Evolutionary conservation across 2,888 invertebrate genomes (phyloP), one percentile per base, ranked within the genome.

Genomic region (Mylabris sibirica): DNA sequence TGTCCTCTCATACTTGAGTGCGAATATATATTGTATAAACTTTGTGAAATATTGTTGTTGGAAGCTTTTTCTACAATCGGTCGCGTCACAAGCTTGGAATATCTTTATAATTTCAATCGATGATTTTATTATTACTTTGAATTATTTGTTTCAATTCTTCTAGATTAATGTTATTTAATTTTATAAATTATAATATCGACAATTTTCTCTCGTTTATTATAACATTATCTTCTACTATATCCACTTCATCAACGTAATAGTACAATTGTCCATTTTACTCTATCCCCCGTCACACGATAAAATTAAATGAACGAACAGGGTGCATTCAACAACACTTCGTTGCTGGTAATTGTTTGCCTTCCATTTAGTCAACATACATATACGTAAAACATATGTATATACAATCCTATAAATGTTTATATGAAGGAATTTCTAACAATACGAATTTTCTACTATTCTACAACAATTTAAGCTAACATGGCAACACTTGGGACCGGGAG

Each of bases 201-300:
- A 67, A 60, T 67, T 70, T 26, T 49, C 49, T 49, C 20, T 20
- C 66, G 59, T 53, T 63, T 63, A 66, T 70, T 70, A 70, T 70
- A 61, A 64, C 64, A 67, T 69, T 66, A 70, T 70, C 65, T 65
- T 63, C 61, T 8, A 11, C 49, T 20, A 20, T 20, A 63, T 60
- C 61, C 68, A 68, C 71, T 68, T 71, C 68, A 68, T 66, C 65
- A 68, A 53, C 64, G 68, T 63, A 57, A 57, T 61, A 60, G 61
- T 24, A 62, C 71, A 71, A 71, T 71, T 71, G 68, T 68, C 71
- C 71, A 68, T 66, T 71, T 71, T 71, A 71, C 66, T n/a, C n/a
- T 65, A 65, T 49, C 68, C 65, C 30, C 60, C 38, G 66, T 66
- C 68, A 65, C 30, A 63, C 68, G 65, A 68, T 71, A 71, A 71